Evolutionary conservation across 2,113 vertebrate genomes (phyloP).

Genomic region (Ochotona princeps): DNA sequence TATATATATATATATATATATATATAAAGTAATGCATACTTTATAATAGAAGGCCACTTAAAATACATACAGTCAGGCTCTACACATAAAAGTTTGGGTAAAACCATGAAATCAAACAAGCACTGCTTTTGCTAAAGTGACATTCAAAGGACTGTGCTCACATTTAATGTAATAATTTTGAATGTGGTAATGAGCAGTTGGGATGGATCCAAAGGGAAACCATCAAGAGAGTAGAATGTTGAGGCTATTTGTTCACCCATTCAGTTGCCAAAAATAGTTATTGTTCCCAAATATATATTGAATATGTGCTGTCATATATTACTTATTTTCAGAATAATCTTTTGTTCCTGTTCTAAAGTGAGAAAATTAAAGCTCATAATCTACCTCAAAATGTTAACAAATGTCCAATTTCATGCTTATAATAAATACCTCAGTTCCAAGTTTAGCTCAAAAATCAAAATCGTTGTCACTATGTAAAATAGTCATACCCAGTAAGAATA

Average conservation of each 20-base stretch:
- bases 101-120: too few species aligned
- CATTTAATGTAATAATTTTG: fast-evolving
- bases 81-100: fast-evolving
- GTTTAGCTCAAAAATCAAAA: not conserved
- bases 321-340: not conserved
- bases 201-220: fast-evolving
- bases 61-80: fast-evolving
- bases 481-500: fast-evolving
- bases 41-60: fast-evolving
- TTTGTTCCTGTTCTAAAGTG: not conserved
- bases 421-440: not conserved
- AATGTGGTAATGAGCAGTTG: fast-evolving
- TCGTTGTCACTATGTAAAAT: not conserved
- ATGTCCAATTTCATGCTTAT: fast-evolving
- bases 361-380: not conserved
- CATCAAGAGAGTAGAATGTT: fast-evolving
- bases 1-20: too few species aligned
- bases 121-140: too few species aligned
- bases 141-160: fast-evolving
- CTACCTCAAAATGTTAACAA: not conserved
- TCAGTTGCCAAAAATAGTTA: fast-evolving
- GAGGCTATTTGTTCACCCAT: fast-evolving
- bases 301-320: fast-evolving
- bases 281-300: fast-evolving
- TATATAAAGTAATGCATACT: fast-evolving